phyloP scores from a whole-genome alignment of 2,888 invertebrate species.

The Caenorhabditis japonica region DNA sequence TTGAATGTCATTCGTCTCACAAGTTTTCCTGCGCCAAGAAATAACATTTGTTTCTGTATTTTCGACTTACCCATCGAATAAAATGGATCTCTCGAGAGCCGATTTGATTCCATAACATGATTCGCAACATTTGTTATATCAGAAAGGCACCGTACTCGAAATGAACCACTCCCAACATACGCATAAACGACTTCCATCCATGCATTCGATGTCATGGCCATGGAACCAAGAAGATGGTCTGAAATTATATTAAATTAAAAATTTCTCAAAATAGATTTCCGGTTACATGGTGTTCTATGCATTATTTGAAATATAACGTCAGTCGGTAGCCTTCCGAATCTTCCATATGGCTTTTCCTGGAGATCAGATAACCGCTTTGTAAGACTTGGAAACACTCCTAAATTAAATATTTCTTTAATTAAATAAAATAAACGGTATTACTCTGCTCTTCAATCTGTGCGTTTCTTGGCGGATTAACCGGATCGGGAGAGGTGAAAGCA shows the following conservation, averaged over 20 bases:
- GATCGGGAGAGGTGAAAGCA: constrained; percentile 20
- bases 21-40: constrained; percentile 9
- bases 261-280: not conserved
- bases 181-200: constrained; percentile 20
- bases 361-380: not conserved
- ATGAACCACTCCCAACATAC: constrained; percentile 13
- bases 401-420: not conserved
- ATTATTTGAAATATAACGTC: constrained; percentile 15
- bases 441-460: not conserved
- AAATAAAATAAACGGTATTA: not conserved
- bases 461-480: not conserved
- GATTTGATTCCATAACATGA: not conserved
- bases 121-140: constrained; percentile 10
- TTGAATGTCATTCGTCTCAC: constrained; percentile 10
- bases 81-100: constrained; percentile 6
- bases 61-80: constrained; percentile 24
- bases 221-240: constrained; percentile 19
- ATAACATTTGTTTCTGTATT: not conserved
- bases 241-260: not conserved
- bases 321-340: constrained; percentile 20
- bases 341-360: constrained; percentile 20
- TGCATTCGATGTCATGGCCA: constrained; percentile 30
- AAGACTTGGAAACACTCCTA: not conserved
- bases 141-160: constrained; percentile 11
- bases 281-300: constrained; percentile 25